Base-by-base conservation (phyloP, 2,797 vertebrate species). In the Esox lucius region DNA sequence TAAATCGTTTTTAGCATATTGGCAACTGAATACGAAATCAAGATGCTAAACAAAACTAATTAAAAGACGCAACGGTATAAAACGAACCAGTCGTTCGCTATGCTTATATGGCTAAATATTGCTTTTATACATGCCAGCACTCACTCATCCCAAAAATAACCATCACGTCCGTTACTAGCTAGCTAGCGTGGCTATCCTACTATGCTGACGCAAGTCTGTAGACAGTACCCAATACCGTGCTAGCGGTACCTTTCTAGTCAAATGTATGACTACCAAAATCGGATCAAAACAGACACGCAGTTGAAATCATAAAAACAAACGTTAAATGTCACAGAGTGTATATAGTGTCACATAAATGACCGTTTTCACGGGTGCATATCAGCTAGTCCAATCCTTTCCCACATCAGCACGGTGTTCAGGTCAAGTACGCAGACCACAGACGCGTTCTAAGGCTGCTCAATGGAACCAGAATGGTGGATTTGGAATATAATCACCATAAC, bases 171-270 rank as follows among this genome's bases (percentile, higher is more conserved):
- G 72, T 48, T 73, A 72, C 72, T 78, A 26, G 78, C 61, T 76
- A 56, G 77, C 72, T 76, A 84, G 87, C 87, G 86, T 83, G 83
- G 83, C 79, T 71, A 26, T 68, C 86, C 49, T 80, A 71, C 81
- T 88, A 1, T 3, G 26, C 78, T 86, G 89, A 87, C 87, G 87
- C 88, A 87, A 87, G 80, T 85, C 81, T 87, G 87, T 53, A 35
- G 33, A 19, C 87, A 70, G 84, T 66, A 11, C 78, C 33, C 5
- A 59, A 33, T 3, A 46, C 2, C 66, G 31, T 33, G 12, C 28
- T 72, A 39, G n/a, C 2, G n/a, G 13, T 1, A 73, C 59, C 70
- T 71, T 76, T 70, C 70, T 75, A 78, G 67, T 84, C 39, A 70
- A 16, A 75, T 56, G 0, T 68, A 0, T 79, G 77, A 3, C 5